phyloP scores from a whole-genome alignment of 2,797 vertebrate species.

The Danio choprae region DNA sequence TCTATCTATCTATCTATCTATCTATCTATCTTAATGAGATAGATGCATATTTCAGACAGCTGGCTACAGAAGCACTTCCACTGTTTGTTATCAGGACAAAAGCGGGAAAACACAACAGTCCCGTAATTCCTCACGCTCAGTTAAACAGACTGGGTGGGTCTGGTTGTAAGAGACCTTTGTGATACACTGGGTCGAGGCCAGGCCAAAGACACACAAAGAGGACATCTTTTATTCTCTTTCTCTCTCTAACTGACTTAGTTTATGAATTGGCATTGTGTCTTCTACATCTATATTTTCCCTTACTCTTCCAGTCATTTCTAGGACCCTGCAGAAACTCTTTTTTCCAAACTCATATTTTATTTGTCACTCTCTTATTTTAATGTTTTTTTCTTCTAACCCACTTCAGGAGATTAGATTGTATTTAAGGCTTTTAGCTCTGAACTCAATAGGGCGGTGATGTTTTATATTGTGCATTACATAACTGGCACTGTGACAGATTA shows the following conservation, averaged over 20 bases:
- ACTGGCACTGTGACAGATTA: conserved; percentile 43
- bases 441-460: conserved; percentile 40
- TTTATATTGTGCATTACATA: conserved; percentile 38
- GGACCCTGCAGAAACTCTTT: background rate
- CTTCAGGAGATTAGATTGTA: conserved; percentile 40
- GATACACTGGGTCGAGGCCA: conserved; percentile 31
- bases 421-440: conserved; percentile 43
- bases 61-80: conserved; percentile 54
- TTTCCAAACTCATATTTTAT: background rate
- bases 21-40: conserved; percentile 15
- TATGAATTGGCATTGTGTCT: background rate
- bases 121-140: conserved; percentile 1
- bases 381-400: conserved; percentile 45
- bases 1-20: conserved; percentile 3
- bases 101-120: conserved; percentile 49
- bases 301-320: background rate
- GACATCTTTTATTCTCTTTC: conserved; percentile 10
- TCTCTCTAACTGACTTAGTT: conserved; percentile 15
- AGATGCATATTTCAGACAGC: conserved; percentile 32
- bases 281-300: background rate
- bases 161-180: conserved; percentile 43
- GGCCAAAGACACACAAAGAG: conserved; percentile 35
- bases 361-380: conserved; percentile 24
- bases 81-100: conserved; percentile 58
- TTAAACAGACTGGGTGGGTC: conserved; percentile 27